These are phyloP conservation scores for Diaprepes abbreviatus DNA, from an alignment of 2,888 invertebrate species.

Conservation along the genomic window DNA sequence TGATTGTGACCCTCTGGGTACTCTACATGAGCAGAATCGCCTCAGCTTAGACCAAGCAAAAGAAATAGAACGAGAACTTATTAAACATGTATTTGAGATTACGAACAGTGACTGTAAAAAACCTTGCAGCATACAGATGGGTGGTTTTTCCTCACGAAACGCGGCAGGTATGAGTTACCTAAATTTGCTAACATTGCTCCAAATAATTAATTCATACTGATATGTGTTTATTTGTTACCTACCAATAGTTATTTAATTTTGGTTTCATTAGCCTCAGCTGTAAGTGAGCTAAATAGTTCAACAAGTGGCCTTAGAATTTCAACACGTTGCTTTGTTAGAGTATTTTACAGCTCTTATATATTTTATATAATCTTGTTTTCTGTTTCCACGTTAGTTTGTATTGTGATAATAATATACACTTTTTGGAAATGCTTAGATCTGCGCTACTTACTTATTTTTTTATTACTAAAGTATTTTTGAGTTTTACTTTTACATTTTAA, in stretches of 20 bases:
- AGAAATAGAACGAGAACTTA: no score
- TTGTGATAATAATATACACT: conserved; percentile 54
- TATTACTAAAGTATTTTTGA: conserved; percentile 18
- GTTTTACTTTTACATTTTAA: conserved; percentile 33
- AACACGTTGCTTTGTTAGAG: conserved; percentile 42
- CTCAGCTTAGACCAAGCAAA: no score
- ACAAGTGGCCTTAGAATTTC: conserved; percentile 57
- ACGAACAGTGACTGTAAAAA: no score
- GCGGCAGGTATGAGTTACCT: no score
- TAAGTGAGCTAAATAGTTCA: conserved; percentile 52
- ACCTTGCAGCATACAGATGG: no score
- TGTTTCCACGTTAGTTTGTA: conserved; percentile 49
- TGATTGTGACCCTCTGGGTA: no score
- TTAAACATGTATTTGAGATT: no score
- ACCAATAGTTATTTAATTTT: conserved; percentile 11
- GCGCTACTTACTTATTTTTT: conserved; percentile 22
- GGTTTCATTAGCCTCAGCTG: conserved; percentile 39
- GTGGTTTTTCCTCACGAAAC: no score
- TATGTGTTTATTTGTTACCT: conserved; percentile 12
- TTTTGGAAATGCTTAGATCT: conserved; percentile 37
- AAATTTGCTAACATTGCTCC: no score
- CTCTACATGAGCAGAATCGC: no score
- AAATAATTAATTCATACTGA: no score
- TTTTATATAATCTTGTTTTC: conserved; percentile 52
- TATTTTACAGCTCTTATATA: conserved; percentile 51